Base-by-base conservation (phyloP, 2,797 vertebrate genomes). In the Nannoperca australis region DNA sequence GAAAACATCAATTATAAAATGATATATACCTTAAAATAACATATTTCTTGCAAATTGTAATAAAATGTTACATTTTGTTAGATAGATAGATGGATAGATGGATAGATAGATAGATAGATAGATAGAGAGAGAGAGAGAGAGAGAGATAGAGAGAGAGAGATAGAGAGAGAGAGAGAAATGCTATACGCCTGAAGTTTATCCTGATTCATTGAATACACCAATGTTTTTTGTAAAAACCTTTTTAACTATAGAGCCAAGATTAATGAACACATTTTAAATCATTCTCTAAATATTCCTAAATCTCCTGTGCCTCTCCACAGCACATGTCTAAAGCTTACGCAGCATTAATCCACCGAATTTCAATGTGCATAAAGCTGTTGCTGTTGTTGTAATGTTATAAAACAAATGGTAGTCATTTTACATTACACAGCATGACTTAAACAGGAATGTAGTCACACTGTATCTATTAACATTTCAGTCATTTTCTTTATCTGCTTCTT, bases 381-480 rank as follows among this genome's bases (percentile, higher is more conserved):
- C 15, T 63, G 38, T 24, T 63, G 58, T 36, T 71, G 15, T 70
- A 27, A 6, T 32, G 4, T 32, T 27, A 47, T 11, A 34, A 59
- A 45, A 64, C 3, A n/a, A 42, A 42, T 36, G 20, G 3, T 20
- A 14, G 22, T 65, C 8, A 38, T 50, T 73, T 58, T 32, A 18
- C 24, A 30, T 44, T 51, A 58, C 6, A 36, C 22, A 62, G 15
- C 36, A 18, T 22, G n/a, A 75, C 45, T 38, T 20, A 17, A 47
- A 47, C 47, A n/a, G 5, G 30, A 64, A 76, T 36, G 56, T 12
- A 63, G 12, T 63, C n/a, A 36, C 32, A 54, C n/a, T 55, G 49
- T 30, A 47, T 80, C 42, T 49, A 58, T 64, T 60, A 58, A 42
- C 36, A 79, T 80, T 40, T 56, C 30, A 32, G 10, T 66, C 54